phyloP scores from a whole-genome alignment of 2,113 vertebrate species.

The Mustela lutreola region DNA sequence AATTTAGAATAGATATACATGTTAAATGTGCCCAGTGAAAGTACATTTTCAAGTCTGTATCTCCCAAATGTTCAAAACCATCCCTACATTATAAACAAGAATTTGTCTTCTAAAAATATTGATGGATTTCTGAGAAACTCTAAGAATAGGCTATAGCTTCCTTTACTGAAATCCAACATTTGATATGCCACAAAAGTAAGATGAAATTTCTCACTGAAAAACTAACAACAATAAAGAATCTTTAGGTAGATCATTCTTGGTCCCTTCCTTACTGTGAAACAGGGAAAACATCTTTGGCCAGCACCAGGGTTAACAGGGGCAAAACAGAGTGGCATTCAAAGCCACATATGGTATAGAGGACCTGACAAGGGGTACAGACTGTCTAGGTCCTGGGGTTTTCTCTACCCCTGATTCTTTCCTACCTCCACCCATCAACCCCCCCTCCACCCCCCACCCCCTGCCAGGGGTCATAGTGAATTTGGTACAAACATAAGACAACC shows the following conservation, averaged over 20 bases:
- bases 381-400: neutral
- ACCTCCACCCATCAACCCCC: accelerated
- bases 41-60: neutral
- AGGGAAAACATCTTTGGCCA: neutral
- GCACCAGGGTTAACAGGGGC: neutral
- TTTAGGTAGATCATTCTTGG: neutral
- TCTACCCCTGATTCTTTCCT: neutral
- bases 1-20: neutral
- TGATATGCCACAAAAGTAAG: neutral
- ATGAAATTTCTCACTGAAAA: constrained; percentile 54
- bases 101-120: constrained; percentile 59
- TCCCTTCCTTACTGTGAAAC: neutral
- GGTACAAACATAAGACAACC: neutral
- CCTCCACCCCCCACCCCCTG: no score
- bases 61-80: neutral
- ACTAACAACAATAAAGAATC: neutral
- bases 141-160: neutral
- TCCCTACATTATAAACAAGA: neutral
- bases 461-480: accelerated
- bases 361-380: accelerated
- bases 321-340: neutral
- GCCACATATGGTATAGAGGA: neutral
- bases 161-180: neutral
- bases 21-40: neutral
- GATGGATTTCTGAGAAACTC: neutral